Evolutionary conservation across 2,797 vertebrate genomes (phyloP).

Genomic region (Rhyacichthys aspro): DNA sequence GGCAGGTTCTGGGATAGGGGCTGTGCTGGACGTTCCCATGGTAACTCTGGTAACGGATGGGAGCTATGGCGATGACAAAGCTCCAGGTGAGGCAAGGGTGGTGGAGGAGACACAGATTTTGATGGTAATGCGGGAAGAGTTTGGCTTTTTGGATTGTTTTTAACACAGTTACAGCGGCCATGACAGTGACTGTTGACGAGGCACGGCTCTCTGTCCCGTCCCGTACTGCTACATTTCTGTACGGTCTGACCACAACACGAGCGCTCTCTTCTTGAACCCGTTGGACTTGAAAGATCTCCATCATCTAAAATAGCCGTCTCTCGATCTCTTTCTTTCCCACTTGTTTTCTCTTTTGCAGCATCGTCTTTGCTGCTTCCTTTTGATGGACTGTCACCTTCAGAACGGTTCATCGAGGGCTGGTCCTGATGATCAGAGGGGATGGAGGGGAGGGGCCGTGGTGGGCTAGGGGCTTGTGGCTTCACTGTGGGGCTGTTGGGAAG

Average conservation of each 20-base stretch:
- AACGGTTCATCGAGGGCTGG: conserved; percentile 47
- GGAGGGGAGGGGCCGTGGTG: conserved; percentile 65
- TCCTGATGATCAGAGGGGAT: conserved; percentile 70
- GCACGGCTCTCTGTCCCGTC: conserved; percentile 67
- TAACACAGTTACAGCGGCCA: conserved; percentile 60
- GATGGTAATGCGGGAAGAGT: conserved; percentile 75
- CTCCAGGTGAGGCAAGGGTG: conserved; percentile 62
- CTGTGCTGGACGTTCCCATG: conserved; percentile 74
- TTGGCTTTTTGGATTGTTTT: conserved; percentile 77
- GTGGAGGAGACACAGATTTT: conserved; percentile 61
- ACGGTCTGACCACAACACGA: conserved; percentile 42
- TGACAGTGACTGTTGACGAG: conserved; percentile 66
- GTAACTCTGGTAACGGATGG: conserved; percentile 70
- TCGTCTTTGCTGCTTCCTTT: conserved; percentile 36
- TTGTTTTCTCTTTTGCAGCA: conserved; percentile 48
- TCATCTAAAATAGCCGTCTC: conserved; percentile 91
- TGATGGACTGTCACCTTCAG: conserved; percentile 38
- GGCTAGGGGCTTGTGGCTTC: conserved; percentile 54
- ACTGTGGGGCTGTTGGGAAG: conserved; percentile 71
- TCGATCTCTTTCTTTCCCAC: conserved; percentile 72
- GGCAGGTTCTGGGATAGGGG: conserved; percentile 46
- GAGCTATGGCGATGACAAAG: conserved; percentile 72
- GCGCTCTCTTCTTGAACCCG: conserved; percentile 44
- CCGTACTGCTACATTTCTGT: conserved; percentile 47
- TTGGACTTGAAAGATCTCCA: conserved; percentile 52